Evolutionary conservation across 37 sponge, comb jelly and placozoan species (phyloP), one percentile per base, ranked within the genome.

Genomic region (Dysidea cf. avara): DNA sequence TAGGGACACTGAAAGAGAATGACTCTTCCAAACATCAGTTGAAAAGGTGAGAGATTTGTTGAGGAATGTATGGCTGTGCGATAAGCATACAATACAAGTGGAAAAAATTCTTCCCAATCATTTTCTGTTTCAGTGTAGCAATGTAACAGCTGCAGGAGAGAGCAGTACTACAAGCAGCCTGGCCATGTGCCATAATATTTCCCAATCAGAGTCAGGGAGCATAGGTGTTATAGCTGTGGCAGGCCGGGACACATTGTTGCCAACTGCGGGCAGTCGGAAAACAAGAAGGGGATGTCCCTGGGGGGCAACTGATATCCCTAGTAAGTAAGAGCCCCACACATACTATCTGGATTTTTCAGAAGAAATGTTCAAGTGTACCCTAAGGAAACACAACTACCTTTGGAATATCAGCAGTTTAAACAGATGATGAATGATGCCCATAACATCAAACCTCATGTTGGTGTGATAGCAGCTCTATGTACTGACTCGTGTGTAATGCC

Each of bases 41-140:
- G 39, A 25, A 50, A 75, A 47, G 76, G 76, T 20, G 63, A 50
- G 28, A 62, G 30, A 36, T 25, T 28, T 0, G 53, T 54, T 35
- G 58, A 53, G 20, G 59, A 22, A 38, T 72, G 56, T 33, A 17
- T 56, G 24, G 73, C 56, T 54, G 73, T 40, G 24, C 60, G 73
- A 37, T 72, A 56, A 2, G 73, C 73, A 30, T 40, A 72, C 43
- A 57, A 33, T n/a, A 72, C 59, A 35, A 72, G 35, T 56, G 73
- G 60, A 17, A 72, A 21, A 56, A 56, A 56, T 31, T 72, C 22
- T 37, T 72, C n/a, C n/a, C n/a, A n/a, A n/a, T n/a, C n/a, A n/a
- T n/a, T n/a, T 58, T 43, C 46, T 43, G 46, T 43, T 43, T 56
- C 58, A 56, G 30, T 56, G 39, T 56, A 72, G 39, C 37, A 53